Conservation (phyloP, 2,113 vertebrate genomes). For the Caranx ignobilis region DNA sequence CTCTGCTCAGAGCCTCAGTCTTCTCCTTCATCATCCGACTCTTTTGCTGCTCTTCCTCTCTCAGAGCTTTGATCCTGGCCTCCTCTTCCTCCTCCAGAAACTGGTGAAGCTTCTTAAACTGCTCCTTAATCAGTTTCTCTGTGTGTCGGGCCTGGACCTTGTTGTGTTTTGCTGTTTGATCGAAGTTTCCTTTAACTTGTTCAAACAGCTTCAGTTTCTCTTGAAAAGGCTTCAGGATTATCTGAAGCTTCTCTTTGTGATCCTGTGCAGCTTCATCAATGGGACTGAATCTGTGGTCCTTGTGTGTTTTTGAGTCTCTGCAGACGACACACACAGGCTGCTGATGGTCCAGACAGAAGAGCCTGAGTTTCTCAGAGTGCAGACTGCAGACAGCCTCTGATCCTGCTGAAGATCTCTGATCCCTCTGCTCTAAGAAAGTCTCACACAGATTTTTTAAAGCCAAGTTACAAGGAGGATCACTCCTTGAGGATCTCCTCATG, state of each 20-base stretch:
- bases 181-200: constrained; percentile 18
- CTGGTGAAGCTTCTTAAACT: constrained; percentile 56
- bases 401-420: background rate
- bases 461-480: constrained; percentile 50
- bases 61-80: constrained; percentile 37
- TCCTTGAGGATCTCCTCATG: constrained; percentile 28
- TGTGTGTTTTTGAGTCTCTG: constrained; percentile 38
- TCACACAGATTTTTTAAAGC: constrained; percentile 56
- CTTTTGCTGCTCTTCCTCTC: constrained; percentile 48
- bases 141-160: constrained; percentile 36
- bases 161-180: constrained; percentile 36
- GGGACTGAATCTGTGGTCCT: constrained; percentile 49
- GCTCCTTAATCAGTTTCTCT: constrained; percentile 46
- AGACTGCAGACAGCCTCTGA: constrained; percentile 25
- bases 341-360: constrained; percentile 66
- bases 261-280: constrained; percentile 50
- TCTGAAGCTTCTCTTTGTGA: constrained; percentile 30
- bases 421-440: background rate
- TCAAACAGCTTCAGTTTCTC: constrained; percentile 27
- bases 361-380: constrained; percentile 52
- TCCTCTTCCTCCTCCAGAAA: constrained; percentile 52
- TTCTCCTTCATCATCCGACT: constrained; percentile 27
- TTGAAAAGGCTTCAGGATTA: constrained; percentile 16
- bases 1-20: constrained; percentile 31
- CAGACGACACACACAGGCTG: constrained; percentile 58